Percentiles rank a stretch among this genome's conserved stretches.
Evolutionary conservation across 2,797 vertebrate genomes (phyloP).

Genomic region (Leontopithecus rosalia): DNA sequence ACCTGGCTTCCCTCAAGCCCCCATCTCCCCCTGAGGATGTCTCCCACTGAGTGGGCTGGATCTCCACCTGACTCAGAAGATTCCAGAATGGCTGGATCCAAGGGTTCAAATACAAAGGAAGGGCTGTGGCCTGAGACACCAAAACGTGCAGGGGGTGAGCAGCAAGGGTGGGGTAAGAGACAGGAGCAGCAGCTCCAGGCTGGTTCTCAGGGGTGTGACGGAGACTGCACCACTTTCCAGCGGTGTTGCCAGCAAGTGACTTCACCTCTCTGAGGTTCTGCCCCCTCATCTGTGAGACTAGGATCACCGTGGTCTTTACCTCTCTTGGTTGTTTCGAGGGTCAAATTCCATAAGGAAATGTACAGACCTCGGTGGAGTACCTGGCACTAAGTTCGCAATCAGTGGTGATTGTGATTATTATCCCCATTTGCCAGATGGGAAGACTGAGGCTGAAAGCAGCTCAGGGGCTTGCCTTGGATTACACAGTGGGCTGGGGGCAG

Average conservation of each 20-base stretch:
- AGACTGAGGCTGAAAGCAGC: constrained; percentile 9
- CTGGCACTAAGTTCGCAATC: neutral
- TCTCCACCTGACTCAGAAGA: neutral
- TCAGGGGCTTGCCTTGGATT: neutral
- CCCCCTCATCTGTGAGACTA: neutral
- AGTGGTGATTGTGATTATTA: too few species aligned
- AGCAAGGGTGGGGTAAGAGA: neutral
- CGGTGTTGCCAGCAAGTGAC: neutral
- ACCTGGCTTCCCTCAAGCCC: neutral
- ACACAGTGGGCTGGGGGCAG: neutral
- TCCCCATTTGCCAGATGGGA: neutral
- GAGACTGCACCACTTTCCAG: neutral
- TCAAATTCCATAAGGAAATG: neutral
- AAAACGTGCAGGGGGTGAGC: neutral
- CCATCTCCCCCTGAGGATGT: neutral
- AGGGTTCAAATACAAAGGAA: neutral
- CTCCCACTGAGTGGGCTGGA: neutral
- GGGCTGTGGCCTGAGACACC: neutral
- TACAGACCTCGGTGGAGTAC: neutral
- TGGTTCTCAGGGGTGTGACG: neutral
- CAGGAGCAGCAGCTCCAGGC: neutral
- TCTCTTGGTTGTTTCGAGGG: neutral
- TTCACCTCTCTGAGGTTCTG: neutral
- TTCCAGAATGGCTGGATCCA: neutral
- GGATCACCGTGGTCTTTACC: too few species aligned